A percentile compares a stretch with the other conserved stretches of the same genome.
Conservation (phyloP, 1,140 invertebrate genomes). For the Harlomillsia oculata region DNA sequence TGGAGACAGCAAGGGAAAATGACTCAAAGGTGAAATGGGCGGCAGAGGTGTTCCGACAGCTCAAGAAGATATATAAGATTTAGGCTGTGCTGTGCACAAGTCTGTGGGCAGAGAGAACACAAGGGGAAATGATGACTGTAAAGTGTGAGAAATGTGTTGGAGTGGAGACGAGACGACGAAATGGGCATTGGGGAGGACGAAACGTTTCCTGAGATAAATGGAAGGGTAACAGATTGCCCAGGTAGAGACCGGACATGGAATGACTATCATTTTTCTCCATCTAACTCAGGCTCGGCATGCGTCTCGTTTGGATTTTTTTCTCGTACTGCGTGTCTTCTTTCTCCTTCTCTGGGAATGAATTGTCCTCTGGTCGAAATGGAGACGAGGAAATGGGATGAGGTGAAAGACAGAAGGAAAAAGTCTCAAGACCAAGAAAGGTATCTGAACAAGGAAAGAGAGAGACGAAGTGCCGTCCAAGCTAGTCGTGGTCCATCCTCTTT, state of each 20-base stretch:
- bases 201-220: slow-evolving; percentile 40
- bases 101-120: slow-evolving; percentile 6
- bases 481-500: slow-evolving; percentile 20
- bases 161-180: slow-evolving; percentile 2
- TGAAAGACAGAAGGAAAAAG: slow-evolving; percentile 6
- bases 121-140: slow-evolving; percentile 17
- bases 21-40: too few species aligned
- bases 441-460: slow-evolving; percentile 5
- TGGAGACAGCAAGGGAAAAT: too few species aligned
- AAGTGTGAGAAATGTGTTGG: slow-evolving; percentile 31
- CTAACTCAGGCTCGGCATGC: slow-evolving; percentile 21
- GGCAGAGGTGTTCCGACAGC: too few species aligned
- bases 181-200: slow-evolving; percentile 24
- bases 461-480: slow-evolving; percentile 24
- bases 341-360: slow-evolving; percentile 8
- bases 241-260: slow-evolving; percentile 29
- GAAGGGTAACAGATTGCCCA: slow-evolving; percentile 35
- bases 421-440: background rate
- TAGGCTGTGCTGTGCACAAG: too few species aligned
- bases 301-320: background rate
- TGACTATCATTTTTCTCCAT: slow-evolving; percentile 37
- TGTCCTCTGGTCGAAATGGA: slow-evolving; percentile 14
- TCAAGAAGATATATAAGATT: too few species aligned
- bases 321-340: slow-evolving; percentile 6
- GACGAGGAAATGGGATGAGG: slow-evolving; percentile 20